phyloP scores from a whole-genome alignment of 2,888 invertebrate species.

The Himalopsyche anomala region DNA sequence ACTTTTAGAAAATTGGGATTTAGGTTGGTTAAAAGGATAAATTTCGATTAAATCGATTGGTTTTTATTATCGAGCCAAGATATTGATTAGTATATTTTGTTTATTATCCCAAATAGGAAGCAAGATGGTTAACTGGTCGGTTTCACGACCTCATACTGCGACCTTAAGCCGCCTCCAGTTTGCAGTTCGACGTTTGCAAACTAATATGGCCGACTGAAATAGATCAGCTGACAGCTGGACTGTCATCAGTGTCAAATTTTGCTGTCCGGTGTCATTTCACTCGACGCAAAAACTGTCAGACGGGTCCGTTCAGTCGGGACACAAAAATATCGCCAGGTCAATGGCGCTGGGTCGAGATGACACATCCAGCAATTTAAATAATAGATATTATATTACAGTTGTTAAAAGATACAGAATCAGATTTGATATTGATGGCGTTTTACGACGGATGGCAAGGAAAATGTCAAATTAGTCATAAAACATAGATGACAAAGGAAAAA shows the following conservation, averaged over 20 bases:
- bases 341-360: neutral
- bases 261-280: neutral
- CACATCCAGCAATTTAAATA: neutral
- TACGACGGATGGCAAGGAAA: no score
- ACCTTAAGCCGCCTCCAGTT: slow-evolving; percentile 24
- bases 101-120: neutral
- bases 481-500: neutral
- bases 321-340: slow-evolving; percentile 8
- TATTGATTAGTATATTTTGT: neutral
- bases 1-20: no score
- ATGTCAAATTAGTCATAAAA: neutral
- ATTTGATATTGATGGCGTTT: no score
- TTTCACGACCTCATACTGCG: neutral
- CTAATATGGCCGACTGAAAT: neutral
- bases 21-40: no score
- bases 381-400: neutral
- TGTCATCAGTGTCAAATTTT: slow-evolving; percentile 29
- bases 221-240: slow-evolving; percentile 37
- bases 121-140: neutral
- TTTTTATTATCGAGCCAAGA: no score
- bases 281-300: slow-evolving; percentile 9
- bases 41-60: no score
- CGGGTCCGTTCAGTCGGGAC: slow-evolving; percentile 13
- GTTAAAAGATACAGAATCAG: no score
- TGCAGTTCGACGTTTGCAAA: slow-evolving; percentile 6